These are phyloP conservation scores for Rhinolophus ferrumequinum DNA, from an alignment of 2,113 vertebrate genomes.

Conservation along the genomic window DNA sequence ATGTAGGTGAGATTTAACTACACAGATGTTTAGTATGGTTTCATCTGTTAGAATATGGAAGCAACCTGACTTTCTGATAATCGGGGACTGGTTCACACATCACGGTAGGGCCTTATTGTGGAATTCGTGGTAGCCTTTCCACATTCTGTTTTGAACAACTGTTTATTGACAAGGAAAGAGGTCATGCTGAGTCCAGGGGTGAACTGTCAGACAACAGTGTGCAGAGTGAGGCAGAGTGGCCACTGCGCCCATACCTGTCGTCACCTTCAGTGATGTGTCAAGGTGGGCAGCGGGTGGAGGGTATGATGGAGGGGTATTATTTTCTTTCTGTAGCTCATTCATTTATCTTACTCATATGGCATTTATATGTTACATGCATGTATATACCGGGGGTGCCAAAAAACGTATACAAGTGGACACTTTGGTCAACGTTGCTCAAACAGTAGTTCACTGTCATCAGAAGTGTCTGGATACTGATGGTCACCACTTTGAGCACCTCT, in stretches of 20 bases:
- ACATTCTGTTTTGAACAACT: neutral
- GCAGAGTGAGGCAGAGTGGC: accelerated
- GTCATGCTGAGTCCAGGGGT: neutral
- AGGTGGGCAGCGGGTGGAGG: neutral
- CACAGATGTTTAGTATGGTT: neutral
- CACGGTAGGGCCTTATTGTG: accelerated
- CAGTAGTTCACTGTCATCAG: too few species aligned
- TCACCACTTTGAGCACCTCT: too few species aligned
- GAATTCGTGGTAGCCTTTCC: neutral
- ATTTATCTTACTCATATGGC: neutral
- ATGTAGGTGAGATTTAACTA: neutral
- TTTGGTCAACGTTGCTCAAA: too few species aligned
- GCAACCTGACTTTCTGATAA: neutral
- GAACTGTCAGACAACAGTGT: accelerated
- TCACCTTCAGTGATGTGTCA: accelerated
- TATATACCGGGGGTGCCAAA: too few species aligned
- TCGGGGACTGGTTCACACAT: too few species aligned
- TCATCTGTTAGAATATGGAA: neutral
- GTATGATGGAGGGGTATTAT: too few species aligned
- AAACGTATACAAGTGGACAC: too few species aligned
- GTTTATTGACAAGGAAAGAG: neutral
- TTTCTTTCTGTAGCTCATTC: neutral
- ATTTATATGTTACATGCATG: neutral
- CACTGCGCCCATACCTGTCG: accelerated
- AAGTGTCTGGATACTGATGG: too few species aligned